Percentiles rank a stretch among this genome's conserved stretches.
Conservation (phyloP, 2,113 vertebrate species). For the Xiphorhynchus elegans region DNA sequence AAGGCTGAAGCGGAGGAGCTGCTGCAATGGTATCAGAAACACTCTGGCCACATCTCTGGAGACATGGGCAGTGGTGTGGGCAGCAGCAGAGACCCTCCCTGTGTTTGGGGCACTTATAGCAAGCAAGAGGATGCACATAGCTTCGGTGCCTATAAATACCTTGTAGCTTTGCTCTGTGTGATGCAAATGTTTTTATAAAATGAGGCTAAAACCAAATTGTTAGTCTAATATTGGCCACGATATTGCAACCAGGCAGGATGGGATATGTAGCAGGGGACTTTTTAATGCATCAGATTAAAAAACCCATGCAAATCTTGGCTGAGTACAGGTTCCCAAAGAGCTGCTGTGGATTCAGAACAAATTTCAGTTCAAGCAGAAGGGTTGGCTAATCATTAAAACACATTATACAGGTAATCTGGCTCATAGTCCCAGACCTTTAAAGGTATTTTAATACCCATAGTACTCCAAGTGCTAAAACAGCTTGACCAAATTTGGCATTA, state of each 20-base stretch:
- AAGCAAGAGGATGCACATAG: neutral
- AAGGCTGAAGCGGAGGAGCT: neutral
- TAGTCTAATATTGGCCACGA: neutral
- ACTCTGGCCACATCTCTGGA: neutral
- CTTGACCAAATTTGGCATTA: neutral
- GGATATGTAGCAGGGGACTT: neutral
- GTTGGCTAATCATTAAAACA: neutral
- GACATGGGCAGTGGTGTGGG: neutral
- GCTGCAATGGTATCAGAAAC: neutral
- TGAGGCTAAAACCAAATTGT: neutral
- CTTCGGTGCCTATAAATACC: neutral
- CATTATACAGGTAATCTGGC: neutral
- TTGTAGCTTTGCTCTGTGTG: neutral
- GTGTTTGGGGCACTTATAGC: neutral
- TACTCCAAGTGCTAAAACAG: neutral
- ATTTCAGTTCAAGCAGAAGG: slow-evolving; percentile 17
- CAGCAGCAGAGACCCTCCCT: neutral
- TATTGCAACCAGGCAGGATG: neutral
- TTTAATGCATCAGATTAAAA: neutral
- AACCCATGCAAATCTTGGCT: neutral
- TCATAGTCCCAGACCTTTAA: neutral
- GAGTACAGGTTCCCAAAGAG: neutral
- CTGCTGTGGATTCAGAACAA: neutral
- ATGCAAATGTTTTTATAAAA: neutral
- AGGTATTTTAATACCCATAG: neutral